A percentile compares a stretch with the other conserved stretches of the same genome.
phyloP scores from a whole-genome alignment of 1,140 invertebrate species.

The Orchesella cincta region DNA sequence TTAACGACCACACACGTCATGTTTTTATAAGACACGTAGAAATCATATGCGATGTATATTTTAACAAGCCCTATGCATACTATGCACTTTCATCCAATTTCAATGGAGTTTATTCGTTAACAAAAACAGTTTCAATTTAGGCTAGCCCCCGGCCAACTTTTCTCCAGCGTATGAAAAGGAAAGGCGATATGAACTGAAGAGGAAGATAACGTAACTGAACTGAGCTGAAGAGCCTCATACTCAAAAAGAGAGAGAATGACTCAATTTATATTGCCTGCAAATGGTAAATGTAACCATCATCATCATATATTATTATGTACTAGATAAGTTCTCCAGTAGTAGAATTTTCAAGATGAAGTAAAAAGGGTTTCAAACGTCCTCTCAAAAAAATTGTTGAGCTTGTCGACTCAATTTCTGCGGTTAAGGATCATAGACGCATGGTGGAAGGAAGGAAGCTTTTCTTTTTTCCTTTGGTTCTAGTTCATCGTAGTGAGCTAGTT shows the following conservation, averaged over 20 bases:
- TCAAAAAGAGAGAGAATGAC: no score
- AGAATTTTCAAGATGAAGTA: constrained; percentile 9
- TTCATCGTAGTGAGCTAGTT: no score
- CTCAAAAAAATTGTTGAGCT: not conserved
- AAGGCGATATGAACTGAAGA: not conserved
- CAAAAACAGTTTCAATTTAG: not conserved
- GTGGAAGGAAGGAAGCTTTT: not conserved
- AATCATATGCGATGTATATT: no score
- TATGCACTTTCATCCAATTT: no score
- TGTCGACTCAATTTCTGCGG: not conserved
- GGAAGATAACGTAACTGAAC: no score
- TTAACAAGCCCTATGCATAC: no score
- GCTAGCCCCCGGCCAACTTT: not conserved
- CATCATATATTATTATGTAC: not conserved
- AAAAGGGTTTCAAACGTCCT: not conserved
- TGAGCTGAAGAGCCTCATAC: no score
- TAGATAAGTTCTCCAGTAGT: not conserved
- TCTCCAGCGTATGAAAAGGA: not conserved
- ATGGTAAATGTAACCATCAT: no score
- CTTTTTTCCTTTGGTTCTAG: not conserved
- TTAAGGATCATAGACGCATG: not conserved
- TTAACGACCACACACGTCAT: no score
- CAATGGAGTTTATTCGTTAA: no score
- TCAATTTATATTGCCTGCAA: not conserved
- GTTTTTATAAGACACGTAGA: no score